Conservation (phyloP, 2,888 invertebrate species). For the Archaeoteleia sp. region DNA sequence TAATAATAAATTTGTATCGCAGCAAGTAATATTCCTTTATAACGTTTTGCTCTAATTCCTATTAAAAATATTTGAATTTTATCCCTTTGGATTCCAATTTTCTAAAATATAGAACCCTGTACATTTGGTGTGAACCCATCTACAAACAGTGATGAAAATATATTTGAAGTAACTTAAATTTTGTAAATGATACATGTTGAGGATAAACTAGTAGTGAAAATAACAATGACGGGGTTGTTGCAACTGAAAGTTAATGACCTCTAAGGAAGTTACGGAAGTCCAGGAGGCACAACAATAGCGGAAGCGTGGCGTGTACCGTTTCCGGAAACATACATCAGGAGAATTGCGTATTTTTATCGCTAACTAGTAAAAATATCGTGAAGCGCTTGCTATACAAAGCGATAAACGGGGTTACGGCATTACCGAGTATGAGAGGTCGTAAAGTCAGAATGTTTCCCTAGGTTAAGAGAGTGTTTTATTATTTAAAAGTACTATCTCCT, state of each 20-base stretch:
- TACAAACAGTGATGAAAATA: too few species aligned
- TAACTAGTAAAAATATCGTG: slow-evolving; percentile 10
- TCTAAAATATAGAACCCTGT: too few species aligned
- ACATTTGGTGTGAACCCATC: too few species aligned
- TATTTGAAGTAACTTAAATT: too few species aligned
- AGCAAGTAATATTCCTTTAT: too few species aligned
- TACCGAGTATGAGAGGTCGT: slow-evolving; percentile 8
- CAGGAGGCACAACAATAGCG: slow-evolving; percentile 28
- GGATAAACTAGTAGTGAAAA: too few species aligned
- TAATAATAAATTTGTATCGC: too few species aligned
- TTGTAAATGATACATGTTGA: too few species aligned
- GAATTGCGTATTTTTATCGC: slow-evolving; percentile 17
- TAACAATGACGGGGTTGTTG: too few species aligned
- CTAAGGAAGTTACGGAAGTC: slow-evolving; percentile 14
- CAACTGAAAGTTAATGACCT: slow-evolving; percentile 16
- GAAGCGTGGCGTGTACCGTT: slow-evolving; percentile 34
- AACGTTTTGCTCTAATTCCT: too few species aligned
- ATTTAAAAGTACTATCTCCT: slow-evolving; percentile 16
- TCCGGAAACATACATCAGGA: slow-evolving; percentile 5
- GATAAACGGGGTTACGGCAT: slow-evolving; percentile 17
- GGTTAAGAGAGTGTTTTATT: slow-evolving; percentile 17
- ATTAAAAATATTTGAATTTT: too few species aligned
- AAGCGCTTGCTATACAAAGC: slow-evolving; percentile 6
- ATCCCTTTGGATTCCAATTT: too few species aligned
- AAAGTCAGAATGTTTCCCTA: slow-evolving; percentile 9